Base-by-base conservation (phyloP, 2,113 vertebrate genomes). In the Tragelaphus scriptus region DNA sequence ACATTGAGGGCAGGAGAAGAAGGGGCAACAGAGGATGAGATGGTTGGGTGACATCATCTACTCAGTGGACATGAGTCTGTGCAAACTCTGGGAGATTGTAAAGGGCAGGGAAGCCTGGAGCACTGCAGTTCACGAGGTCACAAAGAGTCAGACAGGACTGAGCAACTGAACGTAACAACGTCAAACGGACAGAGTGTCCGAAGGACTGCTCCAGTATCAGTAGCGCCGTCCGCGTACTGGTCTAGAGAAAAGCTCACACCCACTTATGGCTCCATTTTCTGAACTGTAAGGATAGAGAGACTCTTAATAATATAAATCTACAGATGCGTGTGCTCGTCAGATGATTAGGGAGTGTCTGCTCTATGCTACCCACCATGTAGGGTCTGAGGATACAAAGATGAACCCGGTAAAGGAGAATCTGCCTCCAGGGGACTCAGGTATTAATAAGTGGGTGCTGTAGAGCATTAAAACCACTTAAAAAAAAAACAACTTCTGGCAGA, bases 191-290 rank as follows among this genome's bases (percentile, higher is more conserved):
- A n/a, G 61, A 19, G 3, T 44, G 16, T 15, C 47, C 12, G 30
- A 84, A 94, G 23, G 49, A 10, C 21, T 4, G 11, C 1, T 1
- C 2, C 6, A 10, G 2, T 1, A 7, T 32, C 49, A n/a, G 19
- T 1, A 21, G 36, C 2, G 1, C 6, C 25, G 8, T 32, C 5
- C 75, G 7, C 0, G 0, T 25, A 2, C 6, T 4, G 55, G 7
- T 84, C 36, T 79, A 36, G 51, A 82, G 68, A 40, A 44, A 16
- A 51, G 36, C 6, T 28, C 49, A 6, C 4, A 15, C 53, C 59
- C 14, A 49, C 5, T 26, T 5, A 32, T 0, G 36, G 23, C 32
- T 56, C 16, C 13, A 3, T 59, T 77, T 90, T 63, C 80, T 97
- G 80, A 92, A 65, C 44, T 61, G 3, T 15, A 8, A 56, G 40